Conservation (phyloP, 2,797 vertebrate genomes). For the Orientallactaga sibirica region DNA sequence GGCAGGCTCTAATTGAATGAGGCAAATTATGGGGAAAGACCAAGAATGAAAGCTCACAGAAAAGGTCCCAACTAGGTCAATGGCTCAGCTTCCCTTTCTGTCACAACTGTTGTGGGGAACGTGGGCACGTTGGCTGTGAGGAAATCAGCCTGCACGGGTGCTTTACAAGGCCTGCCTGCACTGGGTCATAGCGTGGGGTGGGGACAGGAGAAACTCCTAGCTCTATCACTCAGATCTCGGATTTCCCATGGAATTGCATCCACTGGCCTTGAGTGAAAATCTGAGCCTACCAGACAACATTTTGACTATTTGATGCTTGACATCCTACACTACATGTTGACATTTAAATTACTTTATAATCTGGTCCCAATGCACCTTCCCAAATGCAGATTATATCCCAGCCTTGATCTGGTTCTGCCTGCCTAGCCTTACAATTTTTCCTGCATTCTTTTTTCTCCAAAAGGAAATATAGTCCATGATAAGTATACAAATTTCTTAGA, state of each 20-base stretch:
- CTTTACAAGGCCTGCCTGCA: no score
- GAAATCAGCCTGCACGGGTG: no score
- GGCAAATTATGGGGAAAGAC: no score
- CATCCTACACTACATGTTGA: not conserved
- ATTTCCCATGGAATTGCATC: not conserved
- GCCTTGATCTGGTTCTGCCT: not conserved
- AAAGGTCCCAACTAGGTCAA: no score
- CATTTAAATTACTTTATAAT: not conserved
- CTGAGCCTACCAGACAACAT: not conserved
- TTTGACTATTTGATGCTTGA: not conserved
- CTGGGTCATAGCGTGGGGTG: no score
- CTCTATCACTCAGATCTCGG: not conserved
- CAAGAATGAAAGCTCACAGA: no score
- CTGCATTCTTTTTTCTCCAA: not conserved
- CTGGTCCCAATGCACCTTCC: not conserved
- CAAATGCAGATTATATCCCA: not conserved
- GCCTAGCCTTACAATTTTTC: not conserved
- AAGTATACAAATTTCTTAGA: not conserved
- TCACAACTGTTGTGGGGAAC: no score
- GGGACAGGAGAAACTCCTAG: no score
- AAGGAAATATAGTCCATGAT: not conserved
- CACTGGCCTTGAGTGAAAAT: not conserved
- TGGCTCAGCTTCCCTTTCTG: no score
- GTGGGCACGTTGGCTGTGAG: no score
- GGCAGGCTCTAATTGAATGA: no score